Evolutionary conservation across 2,797 vertebrate species (phyloP).

Genomic region (Clarias platycephalus): DNA sequence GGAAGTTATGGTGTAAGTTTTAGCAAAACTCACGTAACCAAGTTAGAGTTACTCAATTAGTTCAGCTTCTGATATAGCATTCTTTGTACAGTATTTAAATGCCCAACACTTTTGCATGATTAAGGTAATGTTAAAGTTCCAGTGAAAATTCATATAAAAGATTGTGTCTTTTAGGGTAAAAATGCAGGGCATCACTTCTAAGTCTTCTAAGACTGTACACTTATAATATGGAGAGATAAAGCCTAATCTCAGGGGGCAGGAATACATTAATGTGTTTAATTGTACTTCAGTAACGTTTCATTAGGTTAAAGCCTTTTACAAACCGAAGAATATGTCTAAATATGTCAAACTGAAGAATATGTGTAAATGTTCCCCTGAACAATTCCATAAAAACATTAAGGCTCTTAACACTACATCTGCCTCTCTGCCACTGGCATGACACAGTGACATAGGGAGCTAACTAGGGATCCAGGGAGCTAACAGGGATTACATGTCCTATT

Average conservation of each 20-base stretch:
- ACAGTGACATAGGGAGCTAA: slow-evolving; percentile 26
- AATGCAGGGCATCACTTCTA: not conserved
- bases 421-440: slow-evolving; percentile 27
- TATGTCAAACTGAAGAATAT: not conserved
- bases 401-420: slow-evolving; percentile 19
- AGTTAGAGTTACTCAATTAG: not conserved
- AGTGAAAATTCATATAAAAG: not conserved
- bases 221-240: not conserved
- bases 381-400: not conserved
- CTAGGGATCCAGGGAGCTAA: slow-evolving; percentile 32
- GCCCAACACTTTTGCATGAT: not conserved
- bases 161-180: not conserved
- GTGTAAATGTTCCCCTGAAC: not conserved
- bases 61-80: not conserved
- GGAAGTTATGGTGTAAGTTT: not conserved
- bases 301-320: not conserved
- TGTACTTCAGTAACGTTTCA: not conserved
- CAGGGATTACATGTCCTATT: slow-evolving; percentile 43
- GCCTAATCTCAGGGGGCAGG: not conserved
- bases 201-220: too few species aligned
- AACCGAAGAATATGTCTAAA: not conserved
- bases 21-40: not conserved
- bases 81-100: not conserved
- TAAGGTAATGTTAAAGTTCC: not conserved
- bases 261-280: not conserved